phyloP scores from a whole-genome alignment of 2,888 invertebrate genomes.

The Drosophila neotestacea region DNA sequence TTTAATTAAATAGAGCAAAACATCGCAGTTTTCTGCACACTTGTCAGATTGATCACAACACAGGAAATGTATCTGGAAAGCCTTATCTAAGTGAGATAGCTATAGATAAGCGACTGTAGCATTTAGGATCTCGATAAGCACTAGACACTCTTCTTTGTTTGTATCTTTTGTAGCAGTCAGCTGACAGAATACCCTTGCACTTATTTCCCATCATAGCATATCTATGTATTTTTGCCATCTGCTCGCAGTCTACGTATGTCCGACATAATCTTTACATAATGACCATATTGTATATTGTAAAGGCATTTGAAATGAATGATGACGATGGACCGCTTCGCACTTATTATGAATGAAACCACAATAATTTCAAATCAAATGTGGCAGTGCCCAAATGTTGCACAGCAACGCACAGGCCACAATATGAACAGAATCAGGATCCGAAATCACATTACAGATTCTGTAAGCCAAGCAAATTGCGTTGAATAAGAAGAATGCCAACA shows the following conservation, averaged over 20 bases:
- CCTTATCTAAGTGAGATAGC: too few species aligned
- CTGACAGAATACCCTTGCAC: too few species aligned
- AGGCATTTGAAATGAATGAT: slow-evolving; percentile 5
- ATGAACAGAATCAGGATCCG: slow-evolving; percentile 4
- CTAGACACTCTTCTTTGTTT: neutral
- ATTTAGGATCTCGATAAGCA: neutral
- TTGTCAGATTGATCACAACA: too few species aligned
- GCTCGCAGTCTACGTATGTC: too few species aligned
- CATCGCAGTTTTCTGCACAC: too few species aligned
- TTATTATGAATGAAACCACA: slow-evolving; percentile 40
- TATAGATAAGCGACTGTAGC: too few species aligned
- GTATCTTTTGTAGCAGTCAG: neutral
- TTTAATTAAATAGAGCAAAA: too few species aligned
- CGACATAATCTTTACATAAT: slow-evolving; percentile 3
- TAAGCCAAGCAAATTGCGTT: slow-evolving; percentile 59
- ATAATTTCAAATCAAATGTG: slow-evolving; percentile 54
- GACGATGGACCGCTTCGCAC: slow-evolving; percentile 13
- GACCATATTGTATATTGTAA: slow-evolving; percentile 14
- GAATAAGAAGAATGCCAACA: slow-evolving; percentile 41
- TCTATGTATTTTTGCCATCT: too few species aligned
- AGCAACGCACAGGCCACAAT: slow-evolving; percentile 27
- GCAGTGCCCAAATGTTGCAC: slow-evolving; percentile 9
- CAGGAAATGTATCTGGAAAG: too few species aligned
- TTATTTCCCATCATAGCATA: too few species aligned
- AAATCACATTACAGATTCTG: slow-evolving; percentile 58